Evolutionary conservation across 2,797 vertebrate species (phyloP), one percentile per base, ranked within the genome.

Genomic region (Trematomus bernacchii): DNA sequence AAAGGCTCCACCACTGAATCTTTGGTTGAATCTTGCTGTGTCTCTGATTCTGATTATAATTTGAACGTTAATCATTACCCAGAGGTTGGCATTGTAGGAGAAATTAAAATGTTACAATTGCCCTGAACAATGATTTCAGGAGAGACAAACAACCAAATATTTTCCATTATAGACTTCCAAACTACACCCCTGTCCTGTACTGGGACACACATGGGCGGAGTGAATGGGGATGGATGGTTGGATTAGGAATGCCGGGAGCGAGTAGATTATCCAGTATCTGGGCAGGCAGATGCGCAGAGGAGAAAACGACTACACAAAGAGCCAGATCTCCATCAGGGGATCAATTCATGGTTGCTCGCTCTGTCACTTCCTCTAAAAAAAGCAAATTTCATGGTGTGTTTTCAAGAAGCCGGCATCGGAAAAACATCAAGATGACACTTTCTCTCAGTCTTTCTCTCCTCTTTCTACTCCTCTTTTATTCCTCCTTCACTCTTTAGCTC

Each of bases 231-330:
- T 89, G 90, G 89, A 91, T 92, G 91, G 90, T 81, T 89, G 92
- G 93, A 94, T 94, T 94, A 94, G 92, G 89, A 91, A 92, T 85
- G 89, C 88, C 68, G 88, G 85, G 85, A 90, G 92, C 87, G 66
- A 88, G 91, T 89, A 93, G 93, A 95, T 94, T 94, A 95, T 92
- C 90, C 92, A 86, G 88, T 94, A 93, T 95, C 93, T 94, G 89
- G 92, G 92, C 91, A 92, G 91, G 87, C 94, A 95, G 93, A 94
- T 94, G 93, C 90, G 62, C 83, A 84, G 90, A 89, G 85, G 80
- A 91, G 88, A 90, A 92, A 91, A 92, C 85, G 80, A 89, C 91
- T 73, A 82, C 87, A 94, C 89, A 93, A 93, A 93, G 89, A 93
- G 93, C 89, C 94, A 95, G 94, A 94, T 94, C 92, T 94, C 89